These are phyloP conservation scores for Grallaria varia DNA, from an alignment of 2,113 vertebrate genomes.

Conservation along the genomic window DNA sequence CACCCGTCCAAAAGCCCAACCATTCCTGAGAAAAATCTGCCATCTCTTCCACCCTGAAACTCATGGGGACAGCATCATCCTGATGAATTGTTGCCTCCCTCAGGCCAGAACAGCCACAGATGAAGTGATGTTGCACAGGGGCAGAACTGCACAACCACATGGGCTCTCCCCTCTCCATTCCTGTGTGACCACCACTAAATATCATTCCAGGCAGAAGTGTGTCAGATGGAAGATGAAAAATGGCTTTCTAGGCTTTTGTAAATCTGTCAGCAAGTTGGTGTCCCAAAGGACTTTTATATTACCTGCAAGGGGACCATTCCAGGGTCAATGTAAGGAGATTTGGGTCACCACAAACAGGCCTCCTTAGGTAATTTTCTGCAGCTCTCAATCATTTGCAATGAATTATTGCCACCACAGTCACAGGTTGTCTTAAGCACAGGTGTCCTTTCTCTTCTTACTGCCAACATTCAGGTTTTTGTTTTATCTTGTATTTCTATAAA, in stretches of 20 bases:
- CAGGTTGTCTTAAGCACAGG: neutral
- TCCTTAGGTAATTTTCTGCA: neutral
- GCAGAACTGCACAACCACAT: rapidly evolving
- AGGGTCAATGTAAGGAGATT: neutral
- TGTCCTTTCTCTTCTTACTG: neutral
- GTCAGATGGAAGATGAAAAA: neutral
- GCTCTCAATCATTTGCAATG: neutral
- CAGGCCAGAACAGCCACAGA: neutral
- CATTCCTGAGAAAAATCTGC: neutral
- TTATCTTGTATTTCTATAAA: neutral
- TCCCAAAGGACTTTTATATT: neutral
- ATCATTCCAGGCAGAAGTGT: neutral
- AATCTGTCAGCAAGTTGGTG: neutral
- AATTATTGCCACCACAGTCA: neutral
- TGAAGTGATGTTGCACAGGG: neutral
- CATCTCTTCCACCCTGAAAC: neutral
- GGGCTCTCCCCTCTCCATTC: neutral
- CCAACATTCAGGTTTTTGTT: neutral
- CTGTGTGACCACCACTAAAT: neutral
- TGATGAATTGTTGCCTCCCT: neutral
- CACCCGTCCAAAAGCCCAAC: neutral
- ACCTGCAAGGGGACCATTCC: neutral
- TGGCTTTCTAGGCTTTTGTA: neutral
- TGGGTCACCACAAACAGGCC: neutral
- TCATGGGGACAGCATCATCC: neutral